Percentiles rank a stretch among this genome's conserved stretches.
phyloP scores from a whole-genome alignment of 1,140 invertebrate species.

The Delia radicum region DNA sequence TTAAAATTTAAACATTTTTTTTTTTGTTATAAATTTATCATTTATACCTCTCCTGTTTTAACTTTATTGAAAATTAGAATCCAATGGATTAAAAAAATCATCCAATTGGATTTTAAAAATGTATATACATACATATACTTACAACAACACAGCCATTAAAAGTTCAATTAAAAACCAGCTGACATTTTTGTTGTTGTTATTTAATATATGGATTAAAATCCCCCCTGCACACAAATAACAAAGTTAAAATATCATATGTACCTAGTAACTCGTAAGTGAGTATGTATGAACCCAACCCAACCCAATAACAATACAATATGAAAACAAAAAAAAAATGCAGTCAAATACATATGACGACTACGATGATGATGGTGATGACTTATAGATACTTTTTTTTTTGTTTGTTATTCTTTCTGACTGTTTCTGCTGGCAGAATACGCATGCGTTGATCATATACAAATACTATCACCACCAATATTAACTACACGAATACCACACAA shows the following conservation, averaged over 20 bases:
- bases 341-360: neutral
- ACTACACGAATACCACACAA: neutral
- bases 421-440: neutral
- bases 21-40: neutral
- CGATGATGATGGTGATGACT: neutral
- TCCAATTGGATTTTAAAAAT: too few relatives aligned
- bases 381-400: neutral
- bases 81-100: neutral
- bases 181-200: neutral
- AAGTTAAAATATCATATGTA: neutral
- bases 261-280: neutral
- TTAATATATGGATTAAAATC: neutral
- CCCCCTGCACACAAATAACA: neutral
- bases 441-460: neutral
- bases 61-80: neutral
- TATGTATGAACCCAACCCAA: neutral
- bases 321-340: too few relatives aligned
- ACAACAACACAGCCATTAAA: neutral
- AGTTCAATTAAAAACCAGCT: neutral
- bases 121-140: too few relatives aligned
- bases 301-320: neutral
- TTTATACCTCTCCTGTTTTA: neutral
- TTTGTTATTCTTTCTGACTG: neutral
- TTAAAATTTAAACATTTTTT: too few relatives aligned
- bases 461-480: neutral